phyloP scores from a whole-genome alignment of 1,140 invertebrate species.

The Helicoverpa zea region DNA sequence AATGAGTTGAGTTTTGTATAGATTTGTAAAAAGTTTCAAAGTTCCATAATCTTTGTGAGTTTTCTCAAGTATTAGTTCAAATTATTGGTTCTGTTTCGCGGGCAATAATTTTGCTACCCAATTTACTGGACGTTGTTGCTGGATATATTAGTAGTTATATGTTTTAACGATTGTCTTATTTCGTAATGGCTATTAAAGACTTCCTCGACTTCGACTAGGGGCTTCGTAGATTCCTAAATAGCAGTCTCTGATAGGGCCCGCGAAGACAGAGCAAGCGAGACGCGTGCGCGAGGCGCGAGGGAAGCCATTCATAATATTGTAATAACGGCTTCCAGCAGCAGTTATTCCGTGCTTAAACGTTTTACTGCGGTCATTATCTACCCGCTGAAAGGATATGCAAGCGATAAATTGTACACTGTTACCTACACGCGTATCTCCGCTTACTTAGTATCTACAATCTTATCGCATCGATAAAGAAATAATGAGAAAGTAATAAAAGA shows the following conservation, averaged over 20 bases:
- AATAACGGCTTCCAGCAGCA: constrained; percentile 84
- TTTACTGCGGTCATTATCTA: constrained; percentile 87
- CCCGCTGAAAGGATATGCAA: constrained; percentile 86
- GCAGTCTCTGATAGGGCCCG: constrained; percentile 57
- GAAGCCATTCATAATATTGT: constrained; percentile 86
- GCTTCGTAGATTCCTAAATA: constrained; percentile 33
- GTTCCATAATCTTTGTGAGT: neutral
- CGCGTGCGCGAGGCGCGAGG: constrained; percentile 66
- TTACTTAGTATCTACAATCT: constrained; percentile 76
- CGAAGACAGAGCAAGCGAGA: constrained; percentile 56
- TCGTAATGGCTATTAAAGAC: neutral
- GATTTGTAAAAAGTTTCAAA: neutral
- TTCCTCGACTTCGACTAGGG: neutral
- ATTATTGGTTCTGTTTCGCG: too few species aligned
- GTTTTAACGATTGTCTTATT: neutral
- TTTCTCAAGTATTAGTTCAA: neutral
- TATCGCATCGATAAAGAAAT: constrained; percentile 53
- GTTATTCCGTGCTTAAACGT: constrained; percentile 87
- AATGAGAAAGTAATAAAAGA: neutral
- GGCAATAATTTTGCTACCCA: too few species aligned
- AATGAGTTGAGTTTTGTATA: constrained; percentile 41
- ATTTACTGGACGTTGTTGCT: too few species aligned
- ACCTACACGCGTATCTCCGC: constrained; percentile 70
- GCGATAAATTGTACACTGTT: constrained; percentile 83
- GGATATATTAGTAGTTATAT: neutral